Evolutionary conservation across 2,888 invertebrate genomes (phyloP), one percentile per base, ranked within the genome.

Genomic region (Drosophila anomalipes): DNA sequence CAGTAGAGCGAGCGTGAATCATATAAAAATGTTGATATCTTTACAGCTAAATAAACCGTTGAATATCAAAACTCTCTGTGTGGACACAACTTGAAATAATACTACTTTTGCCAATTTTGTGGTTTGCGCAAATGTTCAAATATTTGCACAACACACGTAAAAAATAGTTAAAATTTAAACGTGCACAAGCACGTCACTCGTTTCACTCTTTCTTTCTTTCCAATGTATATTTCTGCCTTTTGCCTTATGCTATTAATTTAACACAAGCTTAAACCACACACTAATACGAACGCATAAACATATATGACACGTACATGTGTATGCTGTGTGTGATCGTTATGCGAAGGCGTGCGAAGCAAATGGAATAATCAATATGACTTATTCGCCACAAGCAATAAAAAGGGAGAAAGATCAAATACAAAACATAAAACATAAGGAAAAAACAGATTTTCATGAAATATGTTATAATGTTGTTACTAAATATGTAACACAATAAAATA

Each of bases 271-370:
- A 39, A 51, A 2, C 22, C 35, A 44, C 10, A 59, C 56, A 59
- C 37, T n/a, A 32, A 52, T 35, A 32, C 22, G 39, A 39, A n/a
- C 2, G 28, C 19, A 62, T 52, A 49, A 41, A 58, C 12, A 26
- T 49, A 16, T 49, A 26, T 28, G 16, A 14, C 9, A 26, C 16
- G 16, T 49, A 9, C 49, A 44, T 1, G 22, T 14, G 44, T 6
- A 44, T 22, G 22, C 44, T 22, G 22, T 39, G 26, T 16, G 47
- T 12, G 33, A 74, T 74, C 56, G 56, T 44, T 53, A 35, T 51
- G 61, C 57, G 71, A 78, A 74, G 63, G 80, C 30, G 70, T 75
- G 63, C 60, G 44, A 77, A 54, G 70, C 70, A 67, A 64, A 64
- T 70, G 53, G 53, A 54, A 63, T 54, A 66, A 74, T 63, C 66